Evolutionary conservation across 2,113 vertebrate species (phyloP), one percentile per base, ranked within the genome.

Genomic region (Lophochroa leadbeateri): DNA sequence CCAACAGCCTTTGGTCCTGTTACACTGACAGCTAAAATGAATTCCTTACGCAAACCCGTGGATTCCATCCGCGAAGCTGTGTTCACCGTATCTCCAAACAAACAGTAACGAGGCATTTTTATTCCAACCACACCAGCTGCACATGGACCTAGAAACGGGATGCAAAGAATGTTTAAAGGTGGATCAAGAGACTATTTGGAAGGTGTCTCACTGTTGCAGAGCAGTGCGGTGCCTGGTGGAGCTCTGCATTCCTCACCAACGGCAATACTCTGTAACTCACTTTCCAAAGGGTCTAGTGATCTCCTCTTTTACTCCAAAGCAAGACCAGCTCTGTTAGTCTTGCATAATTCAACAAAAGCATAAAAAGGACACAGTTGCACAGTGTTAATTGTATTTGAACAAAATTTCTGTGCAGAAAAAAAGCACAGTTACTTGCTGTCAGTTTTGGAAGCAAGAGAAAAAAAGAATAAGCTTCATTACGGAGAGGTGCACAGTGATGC

Each of bases 61-160:
- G 99, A 99, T 98, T 99, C 99, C 99, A 99, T 99, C 80, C 99
- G 97, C 0, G 99, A 99, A n/a, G 99, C 98, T 1, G 99, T 99
- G 98, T 99, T 99, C 92, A 99, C 99, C 0, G 99, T 99, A 28
- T 99, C 99, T 53, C 99, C 99, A 80, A 99, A 99, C 15, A 99
- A 98, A 93, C 99, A 99, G 82, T 99, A 99, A 28, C 99, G 98
- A 85, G 99, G 99, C 99, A 99, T 99, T 97, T 99, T 99, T 97
- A 99, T 99, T 46, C 99, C 99, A 77, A 99, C 99, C 10, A 99
- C 99, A 82, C 99, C 99, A 25, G 99, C 99, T 0, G 99, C 99
- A 97, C 99, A 99, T 5, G 99, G 99, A 43, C 99, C 99, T 99
- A 88, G 29, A 86, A 69, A 18, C 12, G 33, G 74, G 72, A 63